These are phyloP conservation scores for Podargus strigoides DNA, from an alignment of 2,797 vertebrate genomes.

Conservation along the genomic window DNA sequence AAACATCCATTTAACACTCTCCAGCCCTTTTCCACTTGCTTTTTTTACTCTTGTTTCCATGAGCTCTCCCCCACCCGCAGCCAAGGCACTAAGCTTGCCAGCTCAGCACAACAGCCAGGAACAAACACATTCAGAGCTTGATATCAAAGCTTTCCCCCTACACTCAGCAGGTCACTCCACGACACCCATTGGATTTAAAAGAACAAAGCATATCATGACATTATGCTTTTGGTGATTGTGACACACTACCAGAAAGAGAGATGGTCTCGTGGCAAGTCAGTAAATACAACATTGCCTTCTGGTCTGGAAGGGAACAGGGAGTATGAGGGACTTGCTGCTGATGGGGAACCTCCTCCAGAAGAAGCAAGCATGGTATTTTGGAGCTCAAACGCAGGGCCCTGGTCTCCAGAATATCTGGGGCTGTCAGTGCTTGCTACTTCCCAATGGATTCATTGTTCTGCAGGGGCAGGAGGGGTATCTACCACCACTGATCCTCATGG, in stretches of 20 bases:
- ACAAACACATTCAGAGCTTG: not conserved
- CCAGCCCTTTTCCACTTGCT: not conserved
- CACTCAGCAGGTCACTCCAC: not conserved
- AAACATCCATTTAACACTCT: constrained; percentile 2
- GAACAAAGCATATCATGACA: not conserved
- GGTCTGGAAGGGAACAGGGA: rapidly evolving
- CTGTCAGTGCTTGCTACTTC: not conserved
- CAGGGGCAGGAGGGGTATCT: not conserved
- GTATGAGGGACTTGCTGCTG: not conserved
- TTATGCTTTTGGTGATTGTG: not conserved
- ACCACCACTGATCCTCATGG: not conserved
- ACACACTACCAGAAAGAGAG: not conserved
- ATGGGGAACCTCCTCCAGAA: not conserved
- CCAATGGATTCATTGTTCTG: not conserved
- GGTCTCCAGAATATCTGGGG: not conserved
- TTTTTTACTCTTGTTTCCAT: not conserved
- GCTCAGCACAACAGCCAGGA: not conserved
- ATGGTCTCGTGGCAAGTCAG: not conserved
- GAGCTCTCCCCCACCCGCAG: not conserved
- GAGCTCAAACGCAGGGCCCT: too few species aligned
- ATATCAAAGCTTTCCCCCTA: not conserved
- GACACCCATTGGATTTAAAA: not conserved
- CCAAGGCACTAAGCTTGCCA: not conserved
- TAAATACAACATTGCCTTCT: not conserved
- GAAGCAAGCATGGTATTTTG: not conserved